These are phyloP conservation scores for Dicyrtomina minuta DNA, from an alignment of 2,888 invertebrate species.

Conservation along the genomic window DNA sequence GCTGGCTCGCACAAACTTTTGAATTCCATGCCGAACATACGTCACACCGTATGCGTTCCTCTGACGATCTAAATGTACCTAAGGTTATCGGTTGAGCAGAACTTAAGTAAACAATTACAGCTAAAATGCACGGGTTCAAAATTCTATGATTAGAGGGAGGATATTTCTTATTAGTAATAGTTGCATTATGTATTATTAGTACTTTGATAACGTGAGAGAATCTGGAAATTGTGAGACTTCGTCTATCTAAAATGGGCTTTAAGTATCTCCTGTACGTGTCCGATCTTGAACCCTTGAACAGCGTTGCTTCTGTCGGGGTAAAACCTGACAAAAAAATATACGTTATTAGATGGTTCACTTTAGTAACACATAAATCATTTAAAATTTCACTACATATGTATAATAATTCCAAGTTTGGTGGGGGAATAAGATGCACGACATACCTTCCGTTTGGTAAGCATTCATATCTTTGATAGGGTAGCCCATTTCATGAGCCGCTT, in stretches of 20 bases:
- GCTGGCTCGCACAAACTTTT: constrained; percentile 14
- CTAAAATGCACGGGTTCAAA: too few relatives aligned
- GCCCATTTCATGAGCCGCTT: too few relatives aligned
- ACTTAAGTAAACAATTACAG: too few relatives aligned
- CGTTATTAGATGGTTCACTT: too few relatives aligned
- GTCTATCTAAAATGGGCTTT: background rate
- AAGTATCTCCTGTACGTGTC: constrained; percentile 8
- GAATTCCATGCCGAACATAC: constrained; percentile 10
- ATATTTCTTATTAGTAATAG: too few relatives aligned
- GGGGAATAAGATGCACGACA: too few relatives aligned
- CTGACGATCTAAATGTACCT: constrained; percentile 17
- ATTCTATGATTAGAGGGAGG: too few relatives aligned
- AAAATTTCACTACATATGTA: background rate
- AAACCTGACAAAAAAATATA: constrained; percentile 2
- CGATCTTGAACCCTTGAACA: background rate
- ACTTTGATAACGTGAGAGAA: constrained; percentile 17
- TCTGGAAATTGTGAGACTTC: constrained; percentile 10
- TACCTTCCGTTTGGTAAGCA: too few relatives aligned
- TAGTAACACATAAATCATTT: too few relatives aligned
- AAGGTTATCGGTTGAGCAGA: background rate
- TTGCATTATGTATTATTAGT: too few relatives aligned
- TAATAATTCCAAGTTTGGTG: too few relatives aligned
- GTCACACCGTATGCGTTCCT: constrained; percentile 19
- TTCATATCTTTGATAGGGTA: too few relatives aligned
- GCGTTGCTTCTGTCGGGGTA: constrained; percentile 4